Conservation (phyloP, 2,888 invertebrate genomes). For the Gryllus longicercus region DNA sequence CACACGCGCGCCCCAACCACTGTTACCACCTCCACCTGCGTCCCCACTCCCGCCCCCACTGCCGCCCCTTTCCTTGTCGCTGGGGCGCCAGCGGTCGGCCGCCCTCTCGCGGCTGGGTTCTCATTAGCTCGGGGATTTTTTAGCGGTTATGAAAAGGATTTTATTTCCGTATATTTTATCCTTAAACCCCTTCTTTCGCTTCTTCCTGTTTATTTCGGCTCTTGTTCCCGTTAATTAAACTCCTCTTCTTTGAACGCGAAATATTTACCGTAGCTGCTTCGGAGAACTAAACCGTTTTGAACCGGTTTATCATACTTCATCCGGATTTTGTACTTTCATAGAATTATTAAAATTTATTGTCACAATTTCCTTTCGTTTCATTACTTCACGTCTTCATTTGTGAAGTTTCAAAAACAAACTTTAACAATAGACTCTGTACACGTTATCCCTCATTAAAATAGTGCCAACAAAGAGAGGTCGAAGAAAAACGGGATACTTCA, state of each 20-base stretch:
- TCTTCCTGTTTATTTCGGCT: not conserved
- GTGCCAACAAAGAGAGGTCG: too few relatives aligned
- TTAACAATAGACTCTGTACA: too few relatives aligned
- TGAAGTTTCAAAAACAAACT: too few relatives aligned
- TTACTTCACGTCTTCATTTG: too few relatives aligned
- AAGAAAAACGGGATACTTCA: too few relatives aligned
- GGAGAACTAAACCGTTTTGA: not conserved
- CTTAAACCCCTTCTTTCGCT: not conserved
- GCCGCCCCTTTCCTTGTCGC: not conserved
- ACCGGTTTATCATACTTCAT: not conserved
- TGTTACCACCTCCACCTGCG: not conserved
- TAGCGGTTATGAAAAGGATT: conserved; percentile 17
- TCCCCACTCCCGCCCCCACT: not conserved
- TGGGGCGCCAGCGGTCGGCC: not conserved
- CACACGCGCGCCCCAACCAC: not conserved
- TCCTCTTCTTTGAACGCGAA: not conserved
- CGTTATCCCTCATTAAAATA: too few relatives aligned
- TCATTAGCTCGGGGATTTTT: conserved; percentile 8
- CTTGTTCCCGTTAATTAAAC: conserved; percentile 17
- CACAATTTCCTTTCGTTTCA: too few relatives aligned
- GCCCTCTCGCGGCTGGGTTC: not conserved
- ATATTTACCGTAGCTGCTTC: not conserved
- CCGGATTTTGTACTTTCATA: too few relatives aligned
- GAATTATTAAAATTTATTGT: too few relatives aligned
- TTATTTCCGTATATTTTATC: conserved; percentile 17